Percentiles rank a stretch among this genome's conserved stretches.
phyloP scores from a whole-genome alignment of 2,797 vertebrate species.

The Myotis findleyi region DNA sequence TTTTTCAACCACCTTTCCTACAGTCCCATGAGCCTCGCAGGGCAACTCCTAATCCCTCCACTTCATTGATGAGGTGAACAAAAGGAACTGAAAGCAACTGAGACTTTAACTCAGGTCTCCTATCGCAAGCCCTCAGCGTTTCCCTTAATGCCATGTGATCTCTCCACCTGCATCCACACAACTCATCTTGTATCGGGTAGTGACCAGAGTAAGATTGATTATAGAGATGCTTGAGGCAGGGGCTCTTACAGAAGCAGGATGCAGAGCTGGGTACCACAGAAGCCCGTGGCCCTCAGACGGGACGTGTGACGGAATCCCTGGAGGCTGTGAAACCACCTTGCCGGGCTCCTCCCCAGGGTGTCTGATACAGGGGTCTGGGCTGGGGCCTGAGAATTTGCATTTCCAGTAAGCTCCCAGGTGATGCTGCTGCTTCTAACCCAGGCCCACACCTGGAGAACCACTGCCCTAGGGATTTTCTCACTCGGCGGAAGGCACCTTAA shows the following conservation, averaged over 20 bases:
- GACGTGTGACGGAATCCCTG: fast-evolving
- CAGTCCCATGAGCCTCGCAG: neutral
- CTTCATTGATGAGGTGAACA: neutral
- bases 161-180: neutral
- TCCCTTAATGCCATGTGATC: neutral
- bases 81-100: neutral
- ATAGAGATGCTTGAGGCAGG: neutral
- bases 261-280: neutral
- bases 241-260: neutral
- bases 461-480: neutral
- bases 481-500: neutral
- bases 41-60: no score
- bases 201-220: neutral
- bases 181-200: neutral
- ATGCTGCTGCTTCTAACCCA: neutral
- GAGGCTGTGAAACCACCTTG: neutral
- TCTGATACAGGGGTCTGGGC: neutral
- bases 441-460: neutral
- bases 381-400: neutral
- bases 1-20: neutral
- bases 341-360: no score
- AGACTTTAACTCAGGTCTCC: neutral
- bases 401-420: neutral
- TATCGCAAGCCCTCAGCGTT: neutral
- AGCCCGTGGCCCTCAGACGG: neutral